phyloP scores from a whole-genome alignment of 92 coral and sea anemone species.

The Paragorgia papillata region DNA sequence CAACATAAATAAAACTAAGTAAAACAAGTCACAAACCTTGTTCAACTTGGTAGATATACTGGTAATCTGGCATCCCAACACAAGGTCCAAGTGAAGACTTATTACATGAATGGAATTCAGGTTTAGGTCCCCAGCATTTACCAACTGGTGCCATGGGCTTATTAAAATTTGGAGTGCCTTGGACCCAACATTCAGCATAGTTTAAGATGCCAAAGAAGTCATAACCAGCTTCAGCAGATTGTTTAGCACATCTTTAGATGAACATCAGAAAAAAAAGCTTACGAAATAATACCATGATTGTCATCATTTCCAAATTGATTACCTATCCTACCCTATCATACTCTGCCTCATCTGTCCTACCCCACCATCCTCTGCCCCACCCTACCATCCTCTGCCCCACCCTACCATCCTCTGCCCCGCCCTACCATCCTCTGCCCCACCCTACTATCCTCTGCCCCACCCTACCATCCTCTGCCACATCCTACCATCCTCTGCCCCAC shows the following conservation, averaged over 20 bases:
- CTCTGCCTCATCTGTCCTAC: background rate
- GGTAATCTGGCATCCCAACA: conserved; percentile 34
- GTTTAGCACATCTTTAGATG: conserved; percentile 26
- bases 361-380: no score
- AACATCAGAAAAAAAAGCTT: background rate
- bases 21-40: conserved; percentile 18
- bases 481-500: no score
- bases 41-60: conserved; percentile 40
- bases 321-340: background rate
- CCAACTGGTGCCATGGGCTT: conserved; percentile 2
- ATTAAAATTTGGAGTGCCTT: conserved; percentile 30
- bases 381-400: no score
- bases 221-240: conserved; percentile 23
- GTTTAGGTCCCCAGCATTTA: conserved; percentile 24
- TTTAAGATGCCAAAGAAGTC: conserved; percentile 30
- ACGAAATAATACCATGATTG: no score
- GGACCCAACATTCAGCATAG: conserved; percentile 41
- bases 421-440: no score
- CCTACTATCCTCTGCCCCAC: no score
- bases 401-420: no score
- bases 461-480: no score
- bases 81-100: conserved; percentile 31
- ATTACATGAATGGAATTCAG: conserved; percentile 22
- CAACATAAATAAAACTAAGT: no score
- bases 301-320: background rate